Conservation (phyloP, 2,113 vertebrate genomes). For the Aythya baeri region DNA sequence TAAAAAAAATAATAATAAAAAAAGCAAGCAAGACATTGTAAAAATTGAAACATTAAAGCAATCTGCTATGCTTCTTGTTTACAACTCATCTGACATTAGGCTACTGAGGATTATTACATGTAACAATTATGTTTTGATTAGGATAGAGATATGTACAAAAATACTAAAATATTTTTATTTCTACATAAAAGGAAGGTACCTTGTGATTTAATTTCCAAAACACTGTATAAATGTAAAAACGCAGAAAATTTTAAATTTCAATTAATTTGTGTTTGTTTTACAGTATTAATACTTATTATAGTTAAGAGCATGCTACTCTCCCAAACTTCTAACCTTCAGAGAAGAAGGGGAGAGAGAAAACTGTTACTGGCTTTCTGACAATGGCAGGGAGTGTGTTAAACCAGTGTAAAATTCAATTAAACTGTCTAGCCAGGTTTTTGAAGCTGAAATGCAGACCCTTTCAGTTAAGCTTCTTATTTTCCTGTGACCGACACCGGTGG, state of each 20-base stretch:
- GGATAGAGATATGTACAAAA: background rate
- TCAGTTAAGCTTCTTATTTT: conserved; percentile 89
- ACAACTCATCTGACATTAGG: conserved; percentile 34
- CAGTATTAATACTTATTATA: conserved; percentile 43
- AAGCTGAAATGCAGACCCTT: conserved; percentile 89
- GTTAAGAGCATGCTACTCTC: conserved; percentile 51
- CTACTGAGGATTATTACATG: conserved; percentile 41
- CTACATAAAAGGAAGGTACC: background rate
- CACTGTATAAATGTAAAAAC: background rate
- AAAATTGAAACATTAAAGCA: conserved; percentile 53
- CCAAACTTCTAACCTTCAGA: conserved; percentile 77
- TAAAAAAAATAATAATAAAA: background rate
- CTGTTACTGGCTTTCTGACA: conserved; percentile 84
- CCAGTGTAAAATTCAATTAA: conserved; percentile 92
- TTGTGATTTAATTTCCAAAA: conserved; percentile 40
- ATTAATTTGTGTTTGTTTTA: conserved; percentile 61
- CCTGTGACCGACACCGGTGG: conserved; percentile 85
- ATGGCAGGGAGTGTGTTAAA: conserved; percentile 86
- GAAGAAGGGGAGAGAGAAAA: conserved; percentile 75
- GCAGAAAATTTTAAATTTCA: conserved; percentile 28
- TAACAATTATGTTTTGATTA: conserved; percentile 66
- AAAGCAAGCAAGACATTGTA: background rate
- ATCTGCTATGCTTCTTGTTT: conserved; percentile 58
- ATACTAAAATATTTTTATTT: background rate
- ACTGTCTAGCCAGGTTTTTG: conserved; percentile 88